These are phyloP conservation scores for Pelobates cultripes DNA, from an alignment of 2,797 vertebrate species.

Conservation along the genomic window DNA sequence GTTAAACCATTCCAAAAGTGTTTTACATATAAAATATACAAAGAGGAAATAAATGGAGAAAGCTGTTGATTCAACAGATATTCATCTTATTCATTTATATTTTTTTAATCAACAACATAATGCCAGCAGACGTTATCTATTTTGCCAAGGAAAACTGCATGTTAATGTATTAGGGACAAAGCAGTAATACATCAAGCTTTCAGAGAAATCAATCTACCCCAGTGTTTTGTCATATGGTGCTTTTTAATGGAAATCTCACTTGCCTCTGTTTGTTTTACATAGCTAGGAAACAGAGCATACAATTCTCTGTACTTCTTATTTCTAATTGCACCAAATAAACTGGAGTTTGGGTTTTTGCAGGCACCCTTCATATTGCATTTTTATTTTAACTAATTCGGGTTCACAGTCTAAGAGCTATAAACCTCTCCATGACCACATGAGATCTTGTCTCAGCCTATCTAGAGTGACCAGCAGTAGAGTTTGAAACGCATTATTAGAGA, in stretches of 20 bases:
- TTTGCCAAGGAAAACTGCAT: conserved; percentile 50
- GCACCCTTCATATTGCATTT: not conserved
- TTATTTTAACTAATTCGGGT: conserved; percentile 23
- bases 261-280: conserved; percentile 39
- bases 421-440: not conserved
- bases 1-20: conserved; percentile 26
- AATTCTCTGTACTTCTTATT: not conserved
- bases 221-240: conserved; percentile 32
- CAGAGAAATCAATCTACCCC: conserved; percentile 27
- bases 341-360: conserved; percentile 4
- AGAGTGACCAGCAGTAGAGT: conserved; percentile 24
- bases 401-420: conserved; percentile 5
- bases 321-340: not conserved
- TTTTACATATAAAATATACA: conserved; percentile 38
- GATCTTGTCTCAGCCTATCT: not conserved
- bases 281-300: conserved; percentile 8
- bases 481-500: too few relatives aligned
- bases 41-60: conserved; percentile 39
- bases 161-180: conserved; percentile 32
- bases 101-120: conserved; percentile 49
- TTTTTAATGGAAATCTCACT: conserved; percentile 41
- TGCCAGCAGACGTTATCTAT: conserved; percentile 40
- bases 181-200: conserved; percentile 14
- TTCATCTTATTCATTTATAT: conserved; percentile 46
- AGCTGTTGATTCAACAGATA: conserved; percentile 44